Evolutionary conservation across 2,797 vertebrate genomes (phyloP).

Genomic region (Tragopan temminckii): DNA sequence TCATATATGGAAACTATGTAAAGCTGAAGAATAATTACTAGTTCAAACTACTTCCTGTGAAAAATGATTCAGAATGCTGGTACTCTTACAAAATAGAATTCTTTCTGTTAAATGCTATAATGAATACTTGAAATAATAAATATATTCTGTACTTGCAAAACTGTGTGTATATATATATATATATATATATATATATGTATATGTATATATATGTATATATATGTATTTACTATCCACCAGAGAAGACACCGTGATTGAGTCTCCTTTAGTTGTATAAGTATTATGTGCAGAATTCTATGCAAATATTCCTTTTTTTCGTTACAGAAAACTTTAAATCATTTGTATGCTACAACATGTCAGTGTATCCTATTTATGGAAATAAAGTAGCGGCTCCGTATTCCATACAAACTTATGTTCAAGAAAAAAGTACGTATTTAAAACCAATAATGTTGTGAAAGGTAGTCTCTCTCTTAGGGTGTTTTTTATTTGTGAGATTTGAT

Average conservation of each 20-base stretch:
- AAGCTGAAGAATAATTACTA: not conserved
- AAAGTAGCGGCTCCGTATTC: slow-evolving; percentile 61
- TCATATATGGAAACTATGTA: not conserved
- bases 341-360: slow-evolving; percentile 78
- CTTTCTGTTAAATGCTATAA: not conserved
- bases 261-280: not conserved
- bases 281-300: not conserved
- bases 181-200: no score
- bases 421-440: slow-evolving; percentile 75
- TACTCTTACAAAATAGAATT: not conserved
- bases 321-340: slow-evolving; percentile 72
- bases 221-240: not conserved
- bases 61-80: not conserved
- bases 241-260: not conserved
- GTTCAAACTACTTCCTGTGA: not conserved
- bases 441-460: not conserved
- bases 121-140: not conserved
- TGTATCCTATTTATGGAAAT: slow-evolving; percentile 75
- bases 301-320: not conserved
- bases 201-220: no score
- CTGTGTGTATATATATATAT: no score
- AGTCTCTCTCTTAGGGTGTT: not conserved
- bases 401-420: slow-evolving; percentile 68
- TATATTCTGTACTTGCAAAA: not conserved
- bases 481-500: not conserved